These are phyloP conservation scores for Chrysochloris asiatica DNA, from an alignment of 2,113 vertebrate genomes.

Conservation along the genomic window DNA sequence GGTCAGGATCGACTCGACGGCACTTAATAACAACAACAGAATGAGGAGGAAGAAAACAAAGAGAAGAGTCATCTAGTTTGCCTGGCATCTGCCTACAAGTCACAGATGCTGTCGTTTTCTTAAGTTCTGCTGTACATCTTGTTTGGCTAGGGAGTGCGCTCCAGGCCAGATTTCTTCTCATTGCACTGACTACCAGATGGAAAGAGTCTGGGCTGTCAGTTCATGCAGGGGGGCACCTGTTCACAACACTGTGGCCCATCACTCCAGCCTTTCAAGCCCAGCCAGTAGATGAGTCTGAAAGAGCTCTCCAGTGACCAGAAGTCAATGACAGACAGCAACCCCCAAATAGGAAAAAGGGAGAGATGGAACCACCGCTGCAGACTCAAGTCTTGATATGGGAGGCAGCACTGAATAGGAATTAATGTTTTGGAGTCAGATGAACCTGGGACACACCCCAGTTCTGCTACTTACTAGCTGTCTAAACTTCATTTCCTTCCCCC, in stretches of 20 bases:
- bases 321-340: background rate
- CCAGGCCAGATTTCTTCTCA: slow-evolving; percentile 33
- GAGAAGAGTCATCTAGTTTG: slow-evolving; percentile 42
- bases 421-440: slow-evolving; percentile 8
- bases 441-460: background rate
- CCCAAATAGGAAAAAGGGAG: background rate
- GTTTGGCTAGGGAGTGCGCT: too few relatives aligned
- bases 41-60: slow-evolving; percentile 19
- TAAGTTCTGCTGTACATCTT: slow-evolving; percentile 30
- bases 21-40: too few relatives aligned
- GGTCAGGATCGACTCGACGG: too few relatives aligned
- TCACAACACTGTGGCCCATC: background rate
- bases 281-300: background rate
- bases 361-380: background rate
- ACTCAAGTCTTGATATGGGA: background rate
- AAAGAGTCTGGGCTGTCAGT: slow-evolving; percentile 19
- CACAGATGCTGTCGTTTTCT: slow-evolving; percentile 5
- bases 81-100: background rate
- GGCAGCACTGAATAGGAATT: background rate
- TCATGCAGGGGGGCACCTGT: slow-evolving; percentile 22
- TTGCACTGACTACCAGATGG: background rate
- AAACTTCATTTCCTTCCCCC: slow-evolving; percentile 26
- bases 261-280: background rate
- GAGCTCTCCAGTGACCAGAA: slow-evolving; percentile 6
- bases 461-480: background rate